Evolutionary conservation across 1,140 invertebrate species (phyloP).

Genomic region (Scaptomyza pallida): DNA sequence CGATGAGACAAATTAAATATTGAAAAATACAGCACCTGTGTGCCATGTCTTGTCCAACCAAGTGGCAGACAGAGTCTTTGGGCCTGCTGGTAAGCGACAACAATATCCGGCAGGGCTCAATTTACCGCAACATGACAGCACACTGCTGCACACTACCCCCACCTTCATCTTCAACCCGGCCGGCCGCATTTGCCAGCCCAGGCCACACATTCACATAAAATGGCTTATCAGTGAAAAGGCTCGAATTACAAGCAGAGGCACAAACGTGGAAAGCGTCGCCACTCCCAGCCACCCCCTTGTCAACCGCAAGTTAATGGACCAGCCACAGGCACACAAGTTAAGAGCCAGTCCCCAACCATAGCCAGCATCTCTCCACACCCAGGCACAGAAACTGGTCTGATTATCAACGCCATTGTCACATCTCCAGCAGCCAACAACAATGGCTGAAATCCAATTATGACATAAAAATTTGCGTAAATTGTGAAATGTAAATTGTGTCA

Average conservation of each 20-base stretch:
- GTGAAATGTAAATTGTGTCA: constrained; percentile 77
- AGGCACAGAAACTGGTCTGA: constrained; percentile 20
- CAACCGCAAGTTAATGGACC: constrained; percentile 57
- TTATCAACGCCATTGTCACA: constrained; percentile 78
- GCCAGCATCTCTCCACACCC: neutral
- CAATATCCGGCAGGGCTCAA: constrained; percentile 71
- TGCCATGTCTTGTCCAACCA: constrained; percentile 16
- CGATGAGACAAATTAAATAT: constrained; percentile 30
- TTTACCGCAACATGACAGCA: constrained; percentile 53
- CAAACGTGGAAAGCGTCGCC: constrained; percentile 21
- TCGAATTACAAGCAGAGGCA: constrained; percentile 63
- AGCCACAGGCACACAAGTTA: constrained; percentile 40
- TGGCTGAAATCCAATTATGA: constrained; percentile 75
- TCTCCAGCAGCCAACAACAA: constrained; percentile 44
- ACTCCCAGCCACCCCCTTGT: neutral
- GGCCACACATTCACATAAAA: constrained; percentile 49
- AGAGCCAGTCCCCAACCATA: neutral
- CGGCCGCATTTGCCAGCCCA: neutral
- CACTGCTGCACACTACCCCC: neutral
- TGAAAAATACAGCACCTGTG: constrained; percentile 26
- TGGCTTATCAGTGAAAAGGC: constrained; percentile 69
- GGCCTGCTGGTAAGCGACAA: constrained; percentile 31
- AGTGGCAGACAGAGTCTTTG: constrained; percentile 10
- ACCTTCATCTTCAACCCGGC: too few relatives aligned
- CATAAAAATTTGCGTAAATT: constrained; percentile 82